Base-by-base conservation (phyloP, 2,797 vertebrate species). In the Bradypodion ventrale region DNA sequence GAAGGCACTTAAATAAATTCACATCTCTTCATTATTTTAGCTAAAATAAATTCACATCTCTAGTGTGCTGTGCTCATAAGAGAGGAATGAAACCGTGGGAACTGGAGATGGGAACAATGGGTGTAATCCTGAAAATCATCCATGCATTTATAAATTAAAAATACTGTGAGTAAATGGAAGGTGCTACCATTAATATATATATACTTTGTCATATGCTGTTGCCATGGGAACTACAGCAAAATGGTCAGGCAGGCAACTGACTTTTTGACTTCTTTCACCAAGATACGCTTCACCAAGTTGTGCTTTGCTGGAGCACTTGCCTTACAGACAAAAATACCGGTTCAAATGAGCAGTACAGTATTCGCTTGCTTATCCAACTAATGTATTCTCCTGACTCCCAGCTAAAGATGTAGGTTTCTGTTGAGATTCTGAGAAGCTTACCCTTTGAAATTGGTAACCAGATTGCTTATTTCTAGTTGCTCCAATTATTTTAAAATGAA, bases 221-320 rank as follows among this genome's bases (percentile, higher is more conserved):
- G 40, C 60, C 42, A 32, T 70, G n/a, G 10, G 16, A 42, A 81
- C 87, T 12, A 13, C 0, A 0, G 1, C 1, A 7, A 6, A 0
- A 1, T 12, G 35, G 8, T 19, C 4, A 70, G 32, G 7, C 12
- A 83, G 35, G 3, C 9, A 42, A 3, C 9, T 35, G 27, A 2
- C 32, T 19, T 82, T 74, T 56, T 27, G 42, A 83, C 6, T 5
- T 80, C 32, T 78, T 40, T 87, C 16, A 12, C 6, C 1, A 13
- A 69, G 19, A 25, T 65, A 3, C 72, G 10, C n/a, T 44, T 6
- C 66, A 1, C 46, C 46, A 49, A 4, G 46, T 49, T 49, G 7
- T 49, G 46, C 12, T 49, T 8, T 12, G 13, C 46, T 8, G 46
- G 46, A 49, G 46, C 46, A 49, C 15, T 0, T 63, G 56, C 3